Evolutionary conservation across 2,888 invertebrate species (phyloP), one percentile per base, ranked within the genome.

Genomic region (Pecten maximus): DNA sequence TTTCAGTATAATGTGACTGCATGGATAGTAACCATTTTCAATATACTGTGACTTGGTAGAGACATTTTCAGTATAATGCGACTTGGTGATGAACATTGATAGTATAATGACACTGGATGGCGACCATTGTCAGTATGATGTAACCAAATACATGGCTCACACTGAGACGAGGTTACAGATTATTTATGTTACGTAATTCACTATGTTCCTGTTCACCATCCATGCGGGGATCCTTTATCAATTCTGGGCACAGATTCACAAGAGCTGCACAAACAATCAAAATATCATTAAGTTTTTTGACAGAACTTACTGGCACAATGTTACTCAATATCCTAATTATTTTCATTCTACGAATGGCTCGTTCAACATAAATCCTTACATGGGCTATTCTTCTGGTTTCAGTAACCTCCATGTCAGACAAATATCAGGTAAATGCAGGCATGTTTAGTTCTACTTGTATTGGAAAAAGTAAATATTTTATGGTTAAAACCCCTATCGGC

Each of bases 391-490:
- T 23, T 74, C 60, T 74, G 28, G 28, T 74, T 74, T 74, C 60
- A 15, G 50, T 88, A 50, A 39, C 50, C n/a, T 74, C 44, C 40
- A 23, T 23, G 19, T 28, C 89, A 39, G 89, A 40, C 19, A 40
- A 39, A n/a, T n/a, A 8, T 16, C 8, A 8, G 40, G 23, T 54
- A 89, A 89, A 89, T 0, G 89, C 40, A 16, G 89, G 40, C n/a
- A 89, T 89, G n/a, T 89, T 87, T 1, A 89, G 50, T 16, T 87
- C 40, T 8, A 89, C 89, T 40, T 40, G 35, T n/a, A 40, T 8
- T 40, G 74, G 44, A 40, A 74, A 89, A 12, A 87, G 89, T 44
- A 40, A 28, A 28, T 74, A 23, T 28, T 74, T 74, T 15, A 74
- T 74, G 12, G 60, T 40, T n/a, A 12, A 40, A 87, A 89, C 87